Evolutionary conservation across 37 sponge, comb jelly and placozoan genomes (phyloP).

Genomic region (Chondrosia reniformis): DNA sequence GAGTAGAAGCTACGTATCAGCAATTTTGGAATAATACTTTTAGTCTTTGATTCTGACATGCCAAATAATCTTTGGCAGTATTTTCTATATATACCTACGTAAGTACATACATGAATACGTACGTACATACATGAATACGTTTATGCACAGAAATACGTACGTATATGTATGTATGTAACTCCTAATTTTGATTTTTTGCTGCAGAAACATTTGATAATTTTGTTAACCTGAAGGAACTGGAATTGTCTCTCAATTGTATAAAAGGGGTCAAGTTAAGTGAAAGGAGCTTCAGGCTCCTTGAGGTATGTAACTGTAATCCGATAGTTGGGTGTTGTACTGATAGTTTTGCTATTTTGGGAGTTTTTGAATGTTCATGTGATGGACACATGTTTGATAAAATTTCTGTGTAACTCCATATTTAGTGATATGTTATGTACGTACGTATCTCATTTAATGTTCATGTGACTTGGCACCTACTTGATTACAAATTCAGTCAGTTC

Average conservation of each 20-base stretch:
- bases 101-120: not conserved
- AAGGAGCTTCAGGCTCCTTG: conserved; percentile 27
- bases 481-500: too few species aligned
- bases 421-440: too few species aligned
- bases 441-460: too few species aligned
- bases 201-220: conserved; percentile 60
- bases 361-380: too few species aligned
- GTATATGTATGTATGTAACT: not conserved
- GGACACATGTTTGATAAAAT: too few species aligned
- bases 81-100: not conserved
- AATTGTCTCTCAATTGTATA: conserved; percentile 61
- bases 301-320: conserved; percentile 4
- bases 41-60: not conserved
- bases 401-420: too few species aligned
- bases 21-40: too few species aligned
- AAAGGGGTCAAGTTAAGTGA: conserved; percentile 7
- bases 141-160: not conserved
- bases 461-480: too few species aligned
- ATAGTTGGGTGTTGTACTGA: too few species aligned
- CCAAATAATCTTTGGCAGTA: not conserved
- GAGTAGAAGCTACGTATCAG: too few species aligned
- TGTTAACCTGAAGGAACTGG: conserved; percentile 49
- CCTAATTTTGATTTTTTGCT: not conserved
- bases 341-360: too few species aligned
- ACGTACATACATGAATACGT: not conserved